Evolutionary conservation across 2,888 invertebrate species (phyloP).

Genomic region (Abrostola tripartita): DNA sequence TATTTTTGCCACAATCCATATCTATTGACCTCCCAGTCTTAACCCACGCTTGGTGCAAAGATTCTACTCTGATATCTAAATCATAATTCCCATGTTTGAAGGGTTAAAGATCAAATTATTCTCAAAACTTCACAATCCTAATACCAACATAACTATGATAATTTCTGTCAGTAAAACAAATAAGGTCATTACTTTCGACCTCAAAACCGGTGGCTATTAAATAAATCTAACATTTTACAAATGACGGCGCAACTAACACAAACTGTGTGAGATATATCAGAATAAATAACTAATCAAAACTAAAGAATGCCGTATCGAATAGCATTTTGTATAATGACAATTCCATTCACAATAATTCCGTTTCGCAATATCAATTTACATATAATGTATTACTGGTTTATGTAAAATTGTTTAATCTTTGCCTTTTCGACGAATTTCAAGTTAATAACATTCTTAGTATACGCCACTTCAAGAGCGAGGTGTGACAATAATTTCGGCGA

Average conservation of each 20-base stretch:
- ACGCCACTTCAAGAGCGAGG: constrained; percentile 22
- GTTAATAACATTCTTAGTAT: constrained; percentile 38
- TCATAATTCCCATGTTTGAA: not conserved
- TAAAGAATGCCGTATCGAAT: constrained; percentile 41
- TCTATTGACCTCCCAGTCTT: no score
- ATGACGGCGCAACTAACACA: constrained; percentile 9
- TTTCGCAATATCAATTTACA: constrained; percentile 62
- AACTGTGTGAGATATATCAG: constrained; percentile 6
- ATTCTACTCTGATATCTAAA: not conserved
- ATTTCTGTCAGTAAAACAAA: constrained; percentile 30
- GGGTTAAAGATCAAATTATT: constrained; percentile 3
- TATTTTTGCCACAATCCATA: no score
- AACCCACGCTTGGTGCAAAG: not conserved
- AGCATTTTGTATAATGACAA: constrained; percentile 23
- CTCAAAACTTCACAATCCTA: constrained; percentile 5
- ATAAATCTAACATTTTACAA: constrained; percentile 25
- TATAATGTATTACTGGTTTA: constrained; percentile 62
- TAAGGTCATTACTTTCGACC: constrained; percentile 23
- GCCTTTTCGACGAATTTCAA: constrained; percentile 53
- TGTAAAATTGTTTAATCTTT: constrained; percentile 71
- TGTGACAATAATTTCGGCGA: not conserved
- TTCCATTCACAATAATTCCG: constrained; percentile 61
- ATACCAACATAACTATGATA: constrained; percentile 20
- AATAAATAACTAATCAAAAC: constrained; percentile 36
- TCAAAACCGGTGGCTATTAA: constrained; percentile 16